Evolutionary conservation across 2,888 invertebrate species (phyloP).

Genomic region (Eilema griseolum): DNA sequence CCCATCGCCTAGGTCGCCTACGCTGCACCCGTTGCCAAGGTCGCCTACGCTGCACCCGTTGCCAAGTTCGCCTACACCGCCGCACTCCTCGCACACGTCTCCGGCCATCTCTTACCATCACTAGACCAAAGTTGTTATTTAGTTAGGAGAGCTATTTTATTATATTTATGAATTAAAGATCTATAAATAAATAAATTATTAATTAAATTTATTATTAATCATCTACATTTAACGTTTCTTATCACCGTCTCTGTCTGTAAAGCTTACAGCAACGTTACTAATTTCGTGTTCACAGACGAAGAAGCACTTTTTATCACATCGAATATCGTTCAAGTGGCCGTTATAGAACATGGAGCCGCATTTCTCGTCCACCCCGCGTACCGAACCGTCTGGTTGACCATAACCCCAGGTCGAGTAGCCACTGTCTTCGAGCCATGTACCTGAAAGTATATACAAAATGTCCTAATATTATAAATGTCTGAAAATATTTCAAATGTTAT

Average conservation of each 20-base stretch:
- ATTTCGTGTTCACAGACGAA: conserved; percentile 74
- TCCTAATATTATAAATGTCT: too few species aligned
- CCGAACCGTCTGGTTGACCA: conserved; percentile 63
- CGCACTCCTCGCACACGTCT: too few species aligned
- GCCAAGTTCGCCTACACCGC: too few species aligned
- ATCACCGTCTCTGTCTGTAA: conserved; percentile 5
- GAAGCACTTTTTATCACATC: conserved; percentile 60
- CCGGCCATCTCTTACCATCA: too few species aligned
- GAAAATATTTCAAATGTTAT: too few species aligned
- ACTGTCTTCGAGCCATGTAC: conserved; percentile 55
- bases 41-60: too few species aligned
- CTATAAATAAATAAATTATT: not conserved
- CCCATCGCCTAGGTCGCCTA: too few species aligned
- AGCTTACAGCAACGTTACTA: not conserved
- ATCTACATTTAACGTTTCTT: not conserved
- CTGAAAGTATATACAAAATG: conserved; percentile 44
- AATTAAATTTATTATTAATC: not conserved
- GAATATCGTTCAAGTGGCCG: conserved; percentile 67
- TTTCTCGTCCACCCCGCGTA: conserved; percentile 54
- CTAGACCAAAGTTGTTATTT: too few species aligned
- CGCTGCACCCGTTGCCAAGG: too few species aligned
- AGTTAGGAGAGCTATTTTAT: too few species aligned
- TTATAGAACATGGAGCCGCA: conserved; percentile 75
- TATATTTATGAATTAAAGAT: too few species aligned
- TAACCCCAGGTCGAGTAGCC: conserved; percentile 67